Evolutionary conservation across 1,140 invertebrate genomes (phyloP).

Genomic region (Eupristina koningsbergeri): DNA sequence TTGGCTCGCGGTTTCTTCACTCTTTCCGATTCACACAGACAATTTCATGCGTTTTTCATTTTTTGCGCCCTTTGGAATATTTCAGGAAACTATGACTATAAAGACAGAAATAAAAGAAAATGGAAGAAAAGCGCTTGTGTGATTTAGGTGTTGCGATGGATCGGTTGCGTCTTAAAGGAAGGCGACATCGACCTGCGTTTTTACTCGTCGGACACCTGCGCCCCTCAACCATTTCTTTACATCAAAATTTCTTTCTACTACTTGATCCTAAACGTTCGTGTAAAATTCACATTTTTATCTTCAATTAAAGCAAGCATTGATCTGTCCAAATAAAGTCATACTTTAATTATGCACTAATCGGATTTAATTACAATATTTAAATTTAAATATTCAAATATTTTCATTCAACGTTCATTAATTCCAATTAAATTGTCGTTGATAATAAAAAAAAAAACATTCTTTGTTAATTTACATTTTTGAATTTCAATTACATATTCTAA

Average conservation of each 20-base stretch:
- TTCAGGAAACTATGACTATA: slow-evolving; percentile 50
- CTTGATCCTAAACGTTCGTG: slow-evolving; percentile 13
- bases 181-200: slow-evolving; percentile 19
- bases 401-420: no score
- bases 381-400: no score
- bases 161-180: slow-evolving; percentile 21
- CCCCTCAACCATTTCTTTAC: background rate
- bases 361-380: no score
- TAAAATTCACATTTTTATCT: slow-evolving; percentile 1
- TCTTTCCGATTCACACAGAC: slow-evolving; percentile 36
- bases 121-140: slow-evolving; percentile 40
- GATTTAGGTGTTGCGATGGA: slow-evolving; percentile 17
- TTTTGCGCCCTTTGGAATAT: slow-evolving; percentile 7
- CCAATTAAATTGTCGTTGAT: no score
- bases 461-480: no score
- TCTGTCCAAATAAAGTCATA: no score
- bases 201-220: slow-evolving; percentile 46
- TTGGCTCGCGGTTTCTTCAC: slow-evolving; percentile 48
- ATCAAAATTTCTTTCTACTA: background rate
- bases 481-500: no score
- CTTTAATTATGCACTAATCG: no score
- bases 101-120: no score
- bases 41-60: slow-evolving; percentile 17
- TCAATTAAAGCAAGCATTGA: no score
- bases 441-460: no score